Conservation (phyloP, 2,888 invertebrate genomes). For the Calameuta idolon region DNA sequence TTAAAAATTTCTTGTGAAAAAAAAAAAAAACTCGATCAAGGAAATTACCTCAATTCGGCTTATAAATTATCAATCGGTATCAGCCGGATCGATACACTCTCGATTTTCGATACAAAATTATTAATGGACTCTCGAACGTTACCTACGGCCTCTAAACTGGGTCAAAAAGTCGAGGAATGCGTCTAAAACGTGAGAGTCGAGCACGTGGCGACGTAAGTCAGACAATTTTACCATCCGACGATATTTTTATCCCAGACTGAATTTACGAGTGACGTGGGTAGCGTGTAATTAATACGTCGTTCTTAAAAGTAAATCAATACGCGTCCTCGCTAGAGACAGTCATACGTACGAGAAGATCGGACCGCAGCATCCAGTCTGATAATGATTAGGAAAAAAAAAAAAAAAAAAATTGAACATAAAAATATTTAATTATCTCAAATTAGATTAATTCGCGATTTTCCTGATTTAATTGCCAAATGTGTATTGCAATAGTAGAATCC, state of each 20-base stretch:
- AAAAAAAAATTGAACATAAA: not conserved
- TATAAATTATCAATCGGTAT: not conserved
- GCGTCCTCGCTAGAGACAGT: not conserved
- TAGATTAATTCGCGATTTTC: not conserved
- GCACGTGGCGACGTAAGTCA: not conserved
- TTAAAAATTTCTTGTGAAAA: too few species aligned
- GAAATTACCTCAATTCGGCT: too few species aligned
- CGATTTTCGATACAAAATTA: too few species aligned
- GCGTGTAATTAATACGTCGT: not conserved
- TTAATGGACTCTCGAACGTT: not conserved
- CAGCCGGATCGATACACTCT: too few species aligned
- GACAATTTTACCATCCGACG: not conserved
- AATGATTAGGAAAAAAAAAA: too few species aligned
- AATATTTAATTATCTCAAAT: not conserved
- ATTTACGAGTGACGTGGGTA: not conserved
- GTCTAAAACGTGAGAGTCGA: not conserved
- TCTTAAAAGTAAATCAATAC: not conserved
- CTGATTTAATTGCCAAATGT: not conserved
- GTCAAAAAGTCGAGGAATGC: not conserved
- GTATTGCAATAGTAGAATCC: not conserved
- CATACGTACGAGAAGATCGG: not conserved
- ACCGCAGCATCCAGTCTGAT: too few species aligned
- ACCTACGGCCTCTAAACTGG: not conserved
- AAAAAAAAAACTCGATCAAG: too few species aligned
- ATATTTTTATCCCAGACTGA: not conserved